Conservation (phyloP, 2,888 invertebrate species). For the Didymodactylos carnosus region DNA sequence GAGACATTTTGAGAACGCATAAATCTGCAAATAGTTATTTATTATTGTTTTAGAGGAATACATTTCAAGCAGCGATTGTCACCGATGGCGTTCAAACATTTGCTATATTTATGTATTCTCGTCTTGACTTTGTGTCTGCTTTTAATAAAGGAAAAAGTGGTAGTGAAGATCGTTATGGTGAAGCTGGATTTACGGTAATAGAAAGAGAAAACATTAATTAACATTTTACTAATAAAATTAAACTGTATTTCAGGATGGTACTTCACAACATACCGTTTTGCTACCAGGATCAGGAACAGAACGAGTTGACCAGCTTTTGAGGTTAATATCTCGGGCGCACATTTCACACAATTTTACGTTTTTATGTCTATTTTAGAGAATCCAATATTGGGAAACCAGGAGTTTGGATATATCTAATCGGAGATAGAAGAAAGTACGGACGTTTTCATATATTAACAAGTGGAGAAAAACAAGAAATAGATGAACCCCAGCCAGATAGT, state of each 20-base stretch:
- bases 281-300: neutral
- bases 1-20: neutral
- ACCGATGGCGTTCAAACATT: neutral
- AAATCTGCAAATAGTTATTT: neutral
- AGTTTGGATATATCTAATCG: neutral
- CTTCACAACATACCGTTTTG: neutral
- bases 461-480: neutral
- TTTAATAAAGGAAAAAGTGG: neutral
- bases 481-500: too few species aligned
- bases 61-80: neutral
- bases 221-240: too few species aligned
- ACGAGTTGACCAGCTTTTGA: neutral
- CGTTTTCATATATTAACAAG: neutral
- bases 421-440: neutral
- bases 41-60: neutral
- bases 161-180: neutral
- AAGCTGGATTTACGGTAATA: neutral
- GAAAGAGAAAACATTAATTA: too few species aligned
- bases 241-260: too few species aligned
- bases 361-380: neutral
- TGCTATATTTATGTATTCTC: neutral
- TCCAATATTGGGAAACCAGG: neutral
- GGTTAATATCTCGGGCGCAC: neutral
- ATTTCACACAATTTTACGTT: neutral
- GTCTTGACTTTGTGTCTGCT: neutral